Conservation (phyloP, 2,797 vertebrate genomes). For the Gambusia yucatana region DNA sequence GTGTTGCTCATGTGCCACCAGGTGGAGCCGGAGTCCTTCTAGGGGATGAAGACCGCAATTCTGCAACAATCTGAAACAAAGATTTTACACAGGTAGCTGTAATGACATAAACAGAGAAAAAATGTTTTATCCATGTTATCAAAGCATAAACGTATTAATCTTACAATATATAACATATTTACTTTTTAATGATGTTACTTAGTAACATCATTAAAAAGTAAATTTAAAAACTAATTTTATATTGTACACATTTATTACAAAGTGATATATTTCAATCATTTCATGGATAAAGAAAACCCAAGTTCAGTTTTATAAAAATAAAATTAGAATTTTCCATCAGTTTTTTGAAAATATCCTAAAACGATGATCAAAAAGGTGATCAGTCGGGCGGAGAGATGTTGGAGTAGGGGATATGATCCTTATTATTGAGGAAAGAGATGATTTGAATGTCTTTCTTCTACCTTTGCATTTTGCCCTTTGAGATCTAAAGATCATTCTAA, state of each 20-base stretch:
- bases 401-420: too few species aligned
- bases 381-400: too few species aligned
- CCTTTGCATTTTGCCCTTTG: too few species aligned
- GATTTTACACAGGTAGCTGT: background rate
- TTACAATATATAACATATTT: too few species aligned
- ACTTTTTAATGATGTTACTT: too few species aligned
- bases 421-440: too few species aligned
- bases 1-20: conserved; percentile 26
- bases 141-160: background rate
- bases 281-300: background rate
- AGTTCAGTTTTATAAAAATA: background rate
- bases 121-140: background rate
- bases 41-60: background rate
- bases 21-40: conserved; percentile 34
- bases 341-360: too few species aligned
- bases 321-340: background rate
- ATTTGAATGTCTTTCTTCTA: too few species aligned
- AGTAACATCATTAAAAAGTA: background rate
- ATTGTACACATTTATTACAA: background rate
- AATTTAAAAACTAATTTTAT: background rate
- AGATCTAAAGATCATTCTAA: too few species aligned
- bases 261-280: background rate
- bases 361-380: too few species aligned
- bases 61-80: background rate
- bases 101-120: background rate